Evolutionary conservation across 2,888 invertebrate genomes (phyloP).

Genomic region (Mellilla xanthometata): DNA sequence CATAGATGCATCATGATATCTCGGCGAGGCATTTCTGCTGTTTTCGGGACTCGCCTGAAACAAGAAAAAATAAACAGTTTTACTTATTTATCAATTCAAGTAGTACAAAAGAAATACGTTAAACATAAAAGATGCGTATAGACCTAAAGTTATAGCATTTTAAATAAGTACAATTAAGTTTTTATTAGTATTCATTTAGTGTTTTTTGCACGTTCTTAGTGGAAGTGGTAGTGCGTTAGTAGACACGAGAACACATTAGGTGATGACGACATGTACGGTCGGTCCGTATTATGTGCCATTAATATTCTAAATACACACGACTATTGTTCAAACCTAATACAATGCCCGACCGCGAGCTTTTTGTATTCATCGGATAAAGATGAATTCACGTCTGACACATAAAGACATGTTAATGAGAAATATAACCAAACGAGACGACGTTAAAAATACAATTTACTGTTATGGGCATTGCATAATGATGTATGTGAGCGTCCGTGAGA

Average conservation of each 20-base stretch:
- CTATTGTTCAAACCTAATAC: conserved; percentile 68
- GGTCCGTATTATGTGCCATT: conserved; percentile 42
- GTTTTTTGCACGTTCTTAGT: conserved; percentile 8
- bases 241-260: conserved; percentile 20
- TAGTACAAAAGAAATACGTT: too few species aligned
- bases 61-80: conserved; percentile 39
- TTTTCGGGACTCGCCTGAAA: conserved; percentile 79
- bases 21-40: conserved; percentile 76
- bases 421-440: conserved; percentile 39
- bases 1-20: conserved; percentile 77
- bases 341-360: conserved; percentile 60
- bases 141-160: too few species aligned
- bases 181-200: conserved; percentile 1
- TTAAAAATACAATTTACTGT: conserved; percentile 26
- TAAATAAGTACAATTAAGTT: background rate
- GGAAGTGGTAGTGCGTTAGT: conserved; percentile 14
- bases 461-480: conserved; percentile 27
- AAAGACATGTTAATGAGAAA: conserved; percentile 53
- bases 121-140: too few species aligned
- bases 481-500: conserved; percentile 27
- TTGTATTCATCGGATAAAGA: conserved; percentile 57
- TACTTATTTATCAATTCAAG: background rate
- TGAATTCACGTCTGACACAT: conserved; percentile 57
- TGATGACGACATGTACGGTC: conserved; percentile 24
- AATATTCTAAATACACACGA: conserved; percentile 60